Evolutionary conservation across 2,113 vertebrate species (phyloP).

Genomic region (Pimephales promelas): DNA sequence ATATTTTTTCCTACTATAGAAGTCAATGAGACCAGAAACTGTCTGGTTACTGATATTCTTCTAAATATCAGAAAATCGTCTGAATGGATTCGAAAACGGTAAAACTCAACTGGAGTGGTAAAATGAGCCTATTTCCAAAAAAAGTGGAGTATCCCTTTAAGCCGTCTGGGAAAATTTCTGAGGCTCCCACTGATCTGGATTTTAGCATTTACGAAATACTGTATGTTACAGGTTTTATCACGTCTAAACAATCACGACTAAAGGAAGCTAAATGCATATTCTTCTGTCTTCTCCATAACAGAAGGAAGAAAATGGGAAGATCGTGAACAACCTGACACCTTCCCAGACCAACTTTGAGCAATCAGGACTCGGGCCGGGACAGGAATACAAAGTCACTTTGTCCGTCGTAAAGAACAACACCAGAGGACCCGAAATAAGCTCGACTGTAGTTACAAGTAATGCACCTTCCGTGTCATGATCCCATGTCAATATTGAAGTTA

Average conservation of each 20-base stretch:
- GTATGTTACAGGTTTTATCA: background rate
- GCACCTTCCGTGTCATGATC: background rate
- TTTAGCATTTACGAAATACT: background rate
- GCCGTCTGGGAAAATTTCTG: too few species aligned
- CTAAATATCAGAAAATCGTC: too few species aligned
- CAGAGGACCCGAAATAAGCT: conserved; percentile 81
- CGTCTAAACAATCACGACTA: background rate
- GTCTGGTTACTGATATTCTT: too few species aligned
- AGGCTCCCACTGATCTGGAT: background rate
- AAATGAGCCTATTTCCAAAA: too few species aligned
- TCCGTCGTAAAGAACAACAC: conserved; percentile 89
- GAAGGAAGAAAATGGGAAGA: conserved; percentile 92
- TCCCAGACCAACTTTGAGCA: conserved; percentile 84
- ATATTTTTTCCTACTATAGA: too few species aligned
- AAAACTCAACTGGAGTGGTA: too few species aligned
- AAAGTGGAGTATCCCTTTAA: too few species aligned
- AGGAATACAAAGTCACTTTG: conserved; percentile 91
- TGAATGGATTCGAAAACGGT: too few species aligned
- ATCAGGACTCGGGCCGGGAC: conserved; percentile 87
- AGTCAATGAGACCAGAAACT: too few species aligned
- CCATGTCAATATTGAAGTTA: too few species aligned
- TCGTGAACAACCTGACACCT: conserved; percentile 80
- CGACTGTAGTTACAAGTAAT: conserved; percentile 88
- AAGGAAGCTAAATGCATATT: background rate
- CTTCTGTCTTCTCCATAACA: conserved; percentile 61